A percentile compares a stretch with the other conserved stretches of the same genome.
phyloP scores from a whole-genome alignment of 2,113 vertebrate genomes.

The Nesogale talazaci region DNA sequence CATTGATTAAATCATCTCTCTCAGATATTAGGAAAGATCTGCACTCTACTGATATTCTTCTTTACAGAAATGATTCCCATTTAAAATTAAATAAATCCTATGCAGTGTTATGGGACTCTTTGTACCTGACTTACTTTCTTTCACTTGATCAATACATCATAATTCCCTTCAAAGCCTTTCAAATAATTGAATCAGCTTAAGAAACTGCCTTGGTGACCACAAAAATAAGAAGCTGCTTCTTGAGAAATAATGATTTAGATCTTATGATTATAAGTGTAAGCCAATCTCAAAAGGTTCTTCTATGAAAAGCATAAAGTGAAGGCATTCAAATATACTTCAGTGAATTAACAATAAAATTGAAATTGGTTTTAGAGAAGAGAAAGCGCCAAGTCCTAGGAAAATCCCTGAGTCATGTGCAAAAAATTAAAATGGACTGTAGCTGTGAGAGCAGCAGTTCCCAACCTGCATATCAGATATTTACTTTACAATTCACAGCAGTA shows the following conservation, averaged over 20 bases:
- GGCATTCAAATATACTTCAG: conserved; percentile 32
- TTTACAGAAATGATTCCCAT: neutral
- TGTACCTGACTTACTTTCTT: conserved; percentile 18
- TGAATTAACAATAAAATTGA: conserved; percentile 57
- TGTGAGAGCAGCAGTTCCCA: neutral
- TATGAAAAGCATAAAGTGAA: conserved; percentile 49
- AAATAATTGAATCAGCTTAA: conserved; percentile 56
- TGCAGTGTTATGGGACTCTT: neutral
- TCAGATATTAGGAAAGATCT: neutral
- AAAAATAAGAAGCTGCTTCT: conserved; percentile 39
- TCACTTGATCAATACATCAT: conserved; percentile 32
- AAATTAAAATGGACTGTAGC: neutral
- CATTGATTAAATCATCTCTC: conserved; percentile 1
- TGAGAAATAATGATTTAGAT: conserved; percentile 52
- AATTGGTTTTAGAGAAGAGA: conserved; percentile 26
- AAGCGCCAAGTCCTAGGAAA: neutral
- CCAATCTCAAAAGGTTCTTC: conserved; percentile 43
- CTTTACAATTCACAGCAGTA: too few relatives aligned
- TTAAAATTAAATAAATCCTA: conserved; percentile 35
- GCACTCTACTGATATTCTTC: neutral
- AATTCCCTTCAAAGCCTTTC: conserved; percentile 54
- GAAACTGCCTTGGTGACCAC: conserved; percentile 46
- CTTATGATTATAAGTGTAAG: neutral
- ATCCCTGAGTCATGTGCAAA: neutral
- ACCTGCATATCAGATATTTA: too few relatives aligned